Percentiles rank a stretch among this genome's conserved stretches.
These are phyloP conservation scores for Lepas anatifera DNA, from an alignment of 2,888 invertebrate species.

Conservation along the genomic window DNA sequence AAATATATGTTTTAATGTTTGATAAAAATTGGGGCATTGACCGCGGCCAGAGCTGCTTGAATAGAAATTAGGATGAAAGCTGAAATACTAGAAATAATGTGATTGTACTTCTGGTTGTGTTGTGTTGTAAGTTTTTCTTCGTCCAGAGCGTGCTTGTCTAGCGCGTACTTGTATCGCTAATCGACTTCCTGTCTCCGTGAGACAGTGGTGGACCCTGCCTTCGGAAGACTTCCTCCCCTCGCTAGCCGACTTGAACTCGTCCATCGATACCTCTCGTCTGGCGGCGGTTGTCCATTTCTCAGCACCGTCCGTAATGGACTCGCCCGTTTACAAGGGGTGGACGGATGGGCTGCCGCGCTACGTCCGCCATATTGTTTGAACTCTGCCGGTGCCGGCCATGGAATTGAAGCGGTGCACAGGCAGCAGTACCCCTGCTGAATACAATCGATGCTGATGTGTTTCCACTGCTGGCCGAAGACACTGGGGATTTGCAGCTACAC, in stretches of 20 bases:
- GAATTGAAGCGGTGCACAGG: neutral
- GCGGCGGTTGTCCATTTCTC: constrained; percentile 69
- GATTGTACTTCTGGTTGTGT: no score
- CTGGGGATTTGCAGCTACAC: no score
- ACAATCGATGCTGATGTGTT: neutral
- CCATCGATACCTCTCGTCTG: neutral
- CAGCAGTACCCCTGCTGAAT: neutral
- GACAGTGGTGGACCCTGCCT: constrained; percentile 14
- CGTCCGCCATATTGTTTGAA: constrained; percentile 71
- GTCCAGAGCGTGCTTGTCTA: no score
- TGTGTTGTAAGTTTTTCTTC: no score
- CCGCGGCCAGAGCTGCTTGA: no score
- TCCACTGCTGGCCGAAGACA: neutral
- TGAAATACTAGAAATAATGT: no score
- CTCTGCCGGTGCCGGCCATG: constrained; percentile 40
- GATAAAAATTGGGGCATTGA: no score
- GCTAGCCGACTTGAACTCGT: constrained; percentile 1
- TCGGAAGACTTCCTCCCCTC: constrained; percentile 12
- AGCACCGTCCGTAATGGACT: constrained; percentile 51
- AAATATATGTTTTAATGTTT: no score
- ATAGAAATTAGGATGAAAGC: no score
- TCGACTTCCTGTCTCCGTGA: no score
- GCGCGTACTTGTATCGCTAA: no score
- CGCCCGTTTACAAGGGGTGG: constrained; percentile 56
- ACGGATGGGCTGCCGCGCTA: constrained; percentile 52